A percentile compares a stretch with the other conserved stretches of the same genome.
Conservation (phyloP, 2,888 invertebrate genomes). For the Elysia crispata region DNA sequence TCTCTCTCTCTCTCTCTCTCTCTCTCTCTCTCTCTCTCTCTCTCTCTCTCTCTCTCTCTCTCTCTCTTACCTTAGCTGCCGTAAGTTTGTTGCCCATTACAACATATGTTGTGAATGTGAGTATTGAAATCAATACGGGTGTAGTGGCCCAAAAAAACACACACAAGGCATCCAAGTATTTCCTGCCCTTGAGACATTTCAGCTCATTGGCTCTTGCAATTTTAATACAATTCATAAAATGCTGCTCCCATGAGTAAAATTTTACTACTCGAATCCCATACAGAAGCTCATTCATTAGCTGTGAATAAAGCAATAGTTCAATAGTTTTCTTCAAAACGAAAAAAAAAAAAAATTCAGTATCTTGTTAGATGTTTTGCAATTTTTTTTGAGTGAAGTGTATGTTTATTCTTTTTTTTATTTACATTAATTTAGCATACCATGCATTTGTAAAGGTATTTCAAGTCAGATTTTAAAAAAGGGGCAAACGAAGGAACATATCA, state of each 20-base stretch:
- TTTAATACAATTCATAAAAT: conserved; percentile 85
- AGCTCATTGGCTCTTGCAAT: conserved; percentile 82
- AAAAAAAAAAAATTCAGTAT: too few relatives aligned
- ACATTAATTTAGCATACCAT: too few relatives aligned
- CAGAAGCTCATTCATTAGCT: conserved; percentile 90
- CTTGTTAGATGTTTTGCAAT: too few relatives aligned
- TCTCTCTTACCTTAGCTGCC: conserved; percentile 85
- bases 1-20: too few relatives aligned
- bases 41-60: too few relatives aligned
- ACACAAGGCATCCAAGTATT: conserved; percentile 97
- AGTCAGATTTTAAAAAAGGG: not conserved
- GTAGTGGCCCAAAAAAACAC: conserved; percentile 99
- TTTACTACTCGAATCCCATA: conserved; percentile 93
- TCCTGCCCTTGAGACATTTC: conserved; percentile 87
- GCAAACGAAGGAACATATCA: too few relatives aligned
- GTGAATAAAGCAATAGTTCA: not conserved
- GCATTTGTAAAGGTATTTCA: too few relatives aligned
- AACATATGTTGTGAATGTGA: conserved; percentile 79
- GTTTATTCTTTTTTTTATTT: too few relatives aligned
- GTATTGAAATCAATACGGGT: conserved; percentile 84
- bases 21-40: too few relatives aligned
- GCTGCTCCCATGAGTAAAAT: conserved; percentile 94
- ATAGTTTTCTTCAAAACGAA: too few relatives aligned
- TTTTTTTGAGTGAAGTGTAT: too few relatives aligned
- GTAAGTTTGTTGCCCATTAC: conserved; percentile 85